These are phyloP conservation scores for Paracentrotus lividus DNA, from an alignment of 53 echinoderm and acorn worm species.

Conservation along the genomic window DNA sequence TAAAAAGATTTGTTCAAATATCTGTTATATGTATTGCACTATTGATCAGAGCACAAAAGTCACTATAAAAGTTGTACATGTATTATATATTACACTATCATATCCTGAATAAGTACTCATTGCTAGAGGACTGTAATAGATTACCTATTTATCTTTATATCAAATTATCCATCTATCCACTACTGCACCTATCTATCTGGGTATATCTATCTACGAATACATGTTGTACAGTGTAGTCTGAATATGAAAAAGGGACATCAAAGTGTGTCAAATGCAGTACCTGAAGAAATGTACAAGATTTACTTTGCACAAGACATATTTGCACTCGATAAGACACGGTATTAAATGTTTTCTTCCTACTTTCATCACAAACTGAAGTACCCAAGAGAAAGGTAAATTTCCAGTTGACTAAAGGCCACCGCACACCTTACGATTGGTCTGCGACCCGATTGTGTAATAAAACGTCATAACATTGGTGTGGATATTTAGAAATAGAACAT, in stretches of 20 bases:
- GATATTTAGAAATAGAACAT: too few species aligned
- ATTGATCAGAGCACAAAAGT: constrained; percentile 17
- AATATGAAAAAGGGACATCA: not conserved
- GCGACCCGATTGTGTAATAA: too few species aligned
- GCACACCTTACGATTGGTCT: too few species aligned
- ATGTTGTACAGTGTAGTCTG: not conserved
- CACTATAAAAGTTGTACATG: not conserved
- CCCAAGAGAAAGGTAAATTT: constrained; percentile 69
- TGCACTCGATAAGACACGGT: not conserved
- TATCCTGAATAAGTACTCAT: not conserved
- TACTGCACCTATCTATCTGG: not conserved
- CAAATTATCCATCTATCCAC: not conserved
- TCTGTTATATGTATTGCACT: not conserved
- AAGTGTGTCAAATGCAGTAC: not conserved
- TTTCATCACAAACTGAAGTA: not conserved
- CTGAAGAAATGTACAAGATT: not conserved
- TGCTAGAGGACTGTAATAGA: not conserved
- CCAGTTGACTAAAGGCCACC: constrained; percentile 77
- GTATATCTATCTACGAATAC: not conserved
- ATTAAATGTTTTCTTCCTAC: not conserved
- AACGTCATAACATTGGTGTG: too few species aligned
- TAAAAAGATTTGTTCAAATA: not conserved
- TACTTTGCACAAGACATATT: not conserved
- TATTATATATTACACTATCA: not conserved
- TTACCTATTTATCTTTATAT: not conserved